Evolutionary conservation across 2,888 invertebrate species (phyloP).

Genomic region (Leptinotarsa juncta): DNA sequence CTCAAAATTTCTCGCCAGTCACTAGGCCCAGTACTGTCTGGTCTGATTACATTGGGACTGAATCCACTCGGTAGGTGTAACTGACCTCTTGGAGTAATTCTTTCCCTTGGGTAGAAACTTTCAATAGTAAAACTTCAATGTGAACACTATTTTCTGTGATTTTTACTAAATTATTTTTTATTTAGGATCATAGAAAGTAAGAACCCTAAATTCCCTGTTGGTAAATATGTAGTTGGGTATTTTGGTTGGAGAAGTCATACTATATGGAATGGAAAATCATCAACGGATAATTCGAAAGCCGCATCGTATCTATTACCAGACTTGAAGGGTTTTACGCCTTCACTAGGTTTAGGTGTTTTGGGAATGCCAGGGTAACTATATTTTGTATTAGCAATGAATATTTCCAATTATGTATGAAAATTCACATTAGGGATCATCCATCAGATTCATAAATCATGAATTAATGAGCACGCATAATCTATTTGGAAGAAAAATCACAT

Average conservation of each 20-base stretch:
- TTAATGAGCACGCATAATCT: no score
- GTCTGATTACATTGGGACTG: no score
- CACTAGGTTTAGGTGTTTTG: conserved; percentile 73
- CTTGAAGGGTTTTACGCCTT: conserved; percentile 70
- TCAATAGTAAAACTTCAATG: neutral
- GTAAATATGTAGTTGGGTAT: conserved; percentile 71
- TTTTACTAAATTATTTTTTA: conserved; percentile 39
- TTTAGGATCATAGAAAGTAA: conserved; percentile 75
- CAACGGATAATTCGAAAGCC: conserved; percentile 54
- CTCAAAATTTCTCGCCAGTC: no score
- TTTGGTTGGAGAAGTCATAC: conserved; percentile 78
- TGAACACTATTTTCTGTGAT: neutral
- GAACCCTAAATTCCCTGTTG: conserved; percentile 73
- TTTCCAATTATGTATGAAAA: neutral
- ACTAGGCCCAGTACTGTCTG: no score
- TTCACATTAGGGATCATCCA: no score
- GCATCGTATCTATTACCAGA: conserved; percentile 68
- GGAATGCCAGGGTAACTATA: conserved; percentile 76
- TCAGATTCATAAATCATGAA: no score
- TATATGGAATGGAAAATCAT: conserved; percentile 71
- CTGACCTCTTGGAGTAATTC: no score
- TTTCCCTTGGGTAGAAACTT: neutral
- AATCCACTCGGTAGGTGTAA: no score
- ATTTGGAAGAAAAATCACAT: no score
- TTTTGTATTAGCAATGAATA: neutral